Evolutionary conservation across 1,140 invertebrate genomes (phyloP).

Genomic region (Chionoecetes opilio): DNA sequence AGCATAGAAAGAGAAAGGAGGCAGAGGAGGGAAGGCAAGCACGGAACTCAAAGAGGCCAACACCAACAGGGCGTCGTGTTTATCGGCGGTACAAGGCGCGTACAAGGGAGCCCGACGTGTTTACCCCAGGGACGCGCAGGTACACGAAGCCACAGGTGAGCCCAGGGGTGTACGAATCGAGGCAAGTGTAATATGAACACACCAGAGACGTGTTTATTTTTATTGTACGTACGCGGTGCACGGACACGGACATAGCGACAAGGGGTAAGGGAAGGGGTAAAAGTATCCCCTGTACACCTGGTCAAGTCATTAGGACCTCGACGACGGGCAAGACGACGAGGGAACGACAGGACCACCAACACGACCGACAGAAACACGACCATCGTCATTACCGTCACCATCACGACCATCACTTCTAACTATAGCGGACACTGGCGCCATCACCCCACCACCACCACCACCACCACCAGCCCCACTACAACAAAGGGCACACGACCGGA

Average conservation of each 20-base stretch:
- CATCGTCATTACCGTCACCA: background rate
- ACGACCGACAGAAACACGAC: background rate
- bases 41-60: no score
- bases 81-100: background rate
- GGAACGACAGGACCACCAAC: background rate
- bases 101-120: background rate
- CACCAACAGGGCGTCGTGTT: background rate
- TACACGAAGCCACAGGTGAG: background rate
- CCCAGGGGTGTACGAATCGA: background rate
- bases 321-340: background rate
- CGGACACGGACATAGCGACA: background rate
- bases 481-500: background rate
- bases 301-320: no score
- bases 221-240: background rate
- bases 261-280: background rate
- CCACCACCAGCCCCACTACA: background rate
- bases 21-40: background rate
- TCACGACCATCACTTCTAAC: background rate
- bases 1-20: background rate
- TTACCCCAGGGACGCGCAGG: background rate
- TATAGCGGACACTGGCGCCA: no score
- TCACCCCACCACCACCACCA: background rate
- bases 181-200: background rate
- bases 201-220: background rate
- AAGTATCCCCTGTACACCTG: background rate